phyloP scores from a whole-genome alignment of 1,140 invertebrate genomes.

The Drosophila truncata region DNA sequence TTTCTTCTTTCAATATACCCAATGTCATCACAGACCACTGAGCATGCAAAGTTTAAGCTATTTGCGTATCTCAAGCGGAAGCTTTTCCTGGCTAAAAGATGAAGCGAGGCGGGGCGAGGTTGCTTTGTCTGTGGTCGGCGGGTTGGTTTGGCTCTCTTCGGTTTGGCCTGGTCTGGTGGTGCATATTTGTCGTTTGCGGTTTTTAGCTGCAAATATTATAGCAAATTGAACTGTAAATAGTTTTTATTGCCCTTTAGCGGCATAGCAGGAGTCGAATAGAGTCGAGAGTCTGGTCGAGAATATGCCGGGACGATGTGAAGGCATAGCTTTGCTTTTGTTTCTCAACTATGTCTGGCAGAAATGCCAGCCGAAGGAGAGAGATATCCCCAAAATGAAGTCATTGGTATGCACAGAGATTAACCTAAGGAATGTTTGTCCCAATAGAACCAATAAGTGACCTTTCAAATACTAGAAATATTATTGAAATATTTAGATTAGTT shows the following conservation, averaged over 20 bases:
- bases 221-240: slow-evolving; percentile 83
- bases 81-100: slow-evolving; percentile 13
- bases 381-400: slow-evolving; percentile 63
- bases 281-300: slow-evolving; percentile 26
- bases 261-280: slow-evolving; percentile 26
- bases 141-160: slow-evolving; percentile 15
- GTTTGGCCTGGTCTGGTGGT: slow-evolving; percentile 48
- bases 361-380: neutral
- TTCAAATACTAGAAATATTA: neutral
- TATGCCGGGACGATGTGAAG: slow-evolving; percentile 32
- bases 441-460: neutral
- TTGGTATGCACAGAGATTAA: slow-evolving; percentile 64
- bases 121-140: slow-evolving; percentile 58
- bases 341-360: slow-evolving; percentile 23
- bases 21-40: neutral
- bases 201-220: slow-evolving; percentile 77
- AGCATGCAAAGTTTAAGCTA: slow-evolving; percentile 64
- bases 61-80: slow-evolving; percentile 46
- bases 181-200: slow-evolving; percentile 80
- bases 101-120: slow-evolving; percentile 8
- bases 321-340: slow-evolving; percentile 61
- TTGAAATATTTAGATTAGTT: too few relatives aligned
- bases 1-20: slow-evolving; percentile 4
- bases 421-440: slow-evolving; percentile 42
- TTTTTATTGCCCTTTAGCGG: slow-evolving; percentile 74